phyloP scores from a whole-genome alignment of 2,797 vertebrate species.

The Pangasius mekongensis region DNA sequence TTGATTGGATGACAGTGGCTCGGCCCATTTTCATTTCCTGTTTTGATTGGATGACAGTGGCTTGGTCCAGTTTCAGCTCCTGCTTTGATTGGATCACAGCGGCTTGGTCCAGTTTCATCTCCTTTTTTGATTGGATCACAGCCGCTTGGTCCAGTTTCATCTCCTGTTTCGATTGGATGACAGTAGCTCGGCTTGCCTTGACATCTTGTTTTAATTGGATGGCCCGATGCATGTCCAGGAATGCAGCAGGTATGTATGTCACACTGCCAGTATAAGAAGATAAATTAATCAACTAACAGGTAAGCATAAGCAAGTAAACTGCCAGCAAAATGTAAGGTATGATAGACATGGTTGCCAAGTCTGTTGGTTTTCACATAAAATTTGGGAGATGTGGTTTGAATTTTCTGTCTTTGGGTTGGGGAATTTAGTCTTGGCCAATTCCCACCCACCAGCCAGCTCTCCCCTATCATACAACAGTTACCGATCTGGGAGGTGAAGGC shows the following conservation, averaged over 20 bases:
- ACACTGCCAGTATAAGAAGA: conserved; percentile 40
- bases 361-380: background rate
- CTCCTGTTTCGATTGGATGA: background rate
- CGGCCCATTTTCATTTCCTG: background rate
- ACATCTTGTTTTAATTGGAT: conserved; percentile 41
- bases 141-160: background rate
- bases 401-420: background rate
- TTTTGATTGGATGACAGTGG: background rate
- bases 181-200: background rate
- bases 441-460: background rate
- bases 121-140: conserved; percentile 17
- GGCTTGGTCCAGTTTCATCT: background rate
- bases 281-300: background rate
- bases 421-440: background rate
- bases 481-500: background rate
- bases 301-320: background rate
- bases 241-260: conserved; percentile 55
- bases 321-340: background rate
- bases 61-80: background rate
- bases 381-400: background rate
- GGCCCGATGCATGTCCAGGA: conserved; percentile 50
- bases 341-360: background rate
- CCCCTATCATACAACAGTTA: background rate
- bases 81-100: background rate
- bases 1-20: conserved; percentile 13